Evolutionary conservation across 1,140 invertebrate genomes (phyloP).

Genomic region (Drosophila trapezifrons): DNA sequence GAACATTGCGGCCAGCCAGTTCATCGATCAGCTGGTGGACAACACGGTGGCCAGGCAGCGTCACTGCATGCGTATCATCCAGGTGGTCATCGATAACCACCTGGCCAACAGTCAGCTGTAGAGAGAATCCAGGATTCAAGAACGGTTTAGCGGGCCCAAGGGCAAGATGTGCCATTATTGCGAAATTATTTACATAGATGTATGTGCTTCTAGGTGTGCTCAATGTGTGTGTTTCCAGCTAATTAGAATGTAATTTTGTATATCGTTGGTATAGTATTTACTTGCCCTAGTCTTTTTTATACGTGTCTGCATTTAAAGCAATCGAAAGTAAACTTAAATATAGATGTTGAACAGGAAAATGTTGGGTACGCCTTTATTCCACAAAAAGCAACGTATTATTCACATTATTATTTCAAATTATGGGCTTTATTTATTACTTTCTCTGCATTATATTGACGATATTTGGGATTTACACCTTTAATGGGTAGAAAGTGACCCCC

Average conservation of each 20-base stretch:
- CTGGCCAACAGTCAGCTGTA: slow-evolving; percentile 71
- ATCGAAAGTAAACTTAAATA: slow-evolving; percentile 5
- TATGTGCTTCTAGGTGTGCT: slow-evolving; percentile 43
- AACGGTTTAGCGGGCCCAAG: slow-evolving; percentile 27
- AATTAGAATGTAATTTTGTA: slow-evolving; percentile 35
- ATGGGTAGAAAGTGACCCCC: slow-evolving; percentile 98
- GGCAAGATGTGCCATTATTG: slow-evolving; percentile 8
- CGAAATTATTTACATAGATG: slow-evolving; percentile 9
- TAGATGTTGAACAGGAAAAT: slow-evolving; percentile 7
- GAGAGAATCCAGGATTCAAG: not conserved
- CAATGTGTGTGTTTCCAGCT: slow-evolving; percentile 39
- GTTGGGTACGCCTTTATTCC: not conserved
- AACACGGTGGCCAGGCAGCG: slow-evolving; percentile 76
- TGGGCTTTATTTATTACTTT: no score
- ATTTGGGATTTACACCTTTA: slow-evolving; percentile 87
- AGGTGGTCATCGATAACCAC: slow-evolving; percentile 76
- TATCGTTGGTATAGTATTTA: slow-evolving; percentile 34
- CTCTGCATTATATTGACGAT: slow-evolving; percentile 8
- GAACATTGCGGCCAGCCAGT: slow-evolving; percentile 72
- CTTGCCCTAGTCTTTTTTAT: slow-evolving; percentile 49
- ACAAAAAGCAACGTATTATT: no score
- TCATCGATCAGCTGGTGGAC: slow-evolving; percentile 78
- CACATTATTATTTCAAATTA: not conserved
- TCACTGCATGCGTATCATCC: slow-evolving; percentile 77
- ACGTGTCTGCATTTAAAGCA: slow-evolving; percentile 30